Conservation (phyloP, 2,888 invertebrate species). For the Pollenia angustigena region DNA sequence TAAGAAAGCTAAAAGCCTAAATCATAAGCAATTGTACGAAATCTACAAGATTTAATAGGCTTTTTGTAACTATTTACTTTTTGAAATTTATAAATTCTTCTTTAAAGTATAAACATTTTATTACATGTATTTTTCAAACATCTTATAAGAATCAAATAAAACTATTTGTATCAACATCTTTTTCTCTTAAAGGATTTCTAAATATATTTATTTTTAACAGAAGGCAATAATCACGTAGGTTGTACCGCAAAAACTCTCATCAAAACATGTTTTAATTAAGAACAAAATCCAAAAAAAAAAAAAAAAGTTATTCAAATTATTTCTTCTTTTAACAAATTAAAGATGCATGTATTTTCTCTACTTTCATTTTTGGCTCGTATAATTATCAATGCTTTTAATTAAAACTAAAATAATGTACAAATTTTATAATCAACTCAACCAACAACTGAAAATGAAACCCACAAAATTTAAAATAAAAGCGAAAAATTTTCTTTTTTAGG, state of each 20-base stretch:
- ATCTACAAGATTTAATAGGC: too few relatives aligned
- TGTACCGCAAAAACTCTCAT: constrained; percentile 73
- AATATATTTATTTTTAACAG: constrained; percentile 42
- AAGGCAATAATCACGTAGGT: constrained; percentile 75
- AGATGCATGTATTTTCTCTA: constrained; percentile 40
- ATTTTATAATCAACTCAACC: constrained; percentile 25
- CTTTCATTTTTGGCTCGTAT: constrained; percentile 18
- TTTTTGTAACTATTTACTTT: background rate
- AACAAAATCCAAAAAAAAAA: constrained; percentile 31
- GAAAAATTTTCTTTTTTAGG: background rate
- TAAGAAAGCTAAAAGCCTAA: too few relatives aligned
- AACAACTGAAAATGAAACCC: background rate
- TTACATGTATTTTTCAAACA: constrained; percentile 57
- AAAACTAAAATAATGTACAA: constrained; percentile 16
- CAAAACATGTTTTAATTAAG: constrained; percentile 52
- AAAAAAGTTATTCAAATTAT: constrained; percentile 17
- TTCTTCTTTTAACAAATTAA: constrained; percentile 12
- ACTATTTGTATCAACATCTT: constrained; percentile 5
- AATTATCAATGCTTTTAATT: constrained; percentile 41
- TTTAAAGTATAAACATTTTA: constrained; percentile 41
- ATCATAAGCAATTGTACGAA: too few relatives aligned
- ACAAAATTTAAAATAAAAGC: constrained; percentile 1
- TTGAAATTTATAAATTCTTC: background rate
- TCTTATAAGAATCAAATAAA: background rate
- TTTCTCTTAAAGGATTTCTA: constrained; percentile 31